Conservation (phyloP, 2,797 vertebrate genomes). For the Chiropotes sagulatus region DNA sequence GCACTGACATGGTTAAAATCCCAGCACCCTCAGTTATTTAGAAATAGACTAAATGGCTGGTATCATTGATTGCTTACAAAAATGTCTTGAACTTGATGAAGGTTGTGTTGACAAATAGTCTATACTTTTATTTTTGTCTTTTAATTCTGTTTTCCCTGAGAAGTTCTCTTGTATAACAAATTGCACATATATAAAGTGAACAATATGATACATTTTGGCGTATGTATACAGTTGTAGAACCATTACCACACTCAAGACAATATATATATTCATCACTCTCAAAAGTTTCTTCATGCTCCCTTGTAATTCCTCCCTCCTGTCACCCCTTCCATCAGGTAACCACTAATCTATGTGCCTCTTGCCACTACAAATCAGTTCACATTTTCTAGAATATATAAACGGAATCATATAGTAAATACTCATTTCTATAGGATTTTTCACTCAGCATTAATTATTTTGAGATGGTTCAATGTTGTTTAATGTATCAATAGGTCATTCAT, state of each 20-base stretch:
- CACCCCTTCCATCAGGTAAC: rapidly evolving
- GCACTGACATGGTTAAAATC: neutral
- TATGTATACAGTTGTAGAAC: neutral
- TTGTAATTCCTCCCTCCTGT: neutral
- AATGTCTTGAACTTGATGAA: neutral
- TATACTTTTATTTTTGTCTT: neutral
- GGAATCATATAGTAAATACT: neutral
- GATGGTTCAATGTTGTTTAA: neutral
- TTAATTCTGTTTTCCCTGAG: neutral
- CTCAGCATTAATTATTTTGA: neutral
- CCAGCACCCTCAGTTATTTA: neutral
- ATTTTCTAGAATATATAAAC: neutral
- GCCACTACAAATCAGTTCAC: neutral
- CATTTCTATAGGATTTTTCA: neutral
- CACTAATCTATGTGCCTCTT: neutral
- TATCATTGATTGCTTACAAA: neutral
- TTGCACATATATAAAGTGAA: neutral
- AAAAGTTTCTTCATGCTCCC: neutral
- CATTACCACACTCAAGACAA: neutral
- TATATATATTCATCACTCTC: neutral
- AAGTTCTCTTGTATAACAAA: neutral
- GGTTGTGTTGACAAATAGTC: neutral
- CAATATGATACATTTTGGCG: neutral
- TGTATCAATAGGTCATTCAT: neutral
- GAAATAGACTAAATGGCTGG: neutral